Evolutionary conservation across 2,888 invertebrate species (phyloP).

Genomic region (Xylota segnis): DNA sequence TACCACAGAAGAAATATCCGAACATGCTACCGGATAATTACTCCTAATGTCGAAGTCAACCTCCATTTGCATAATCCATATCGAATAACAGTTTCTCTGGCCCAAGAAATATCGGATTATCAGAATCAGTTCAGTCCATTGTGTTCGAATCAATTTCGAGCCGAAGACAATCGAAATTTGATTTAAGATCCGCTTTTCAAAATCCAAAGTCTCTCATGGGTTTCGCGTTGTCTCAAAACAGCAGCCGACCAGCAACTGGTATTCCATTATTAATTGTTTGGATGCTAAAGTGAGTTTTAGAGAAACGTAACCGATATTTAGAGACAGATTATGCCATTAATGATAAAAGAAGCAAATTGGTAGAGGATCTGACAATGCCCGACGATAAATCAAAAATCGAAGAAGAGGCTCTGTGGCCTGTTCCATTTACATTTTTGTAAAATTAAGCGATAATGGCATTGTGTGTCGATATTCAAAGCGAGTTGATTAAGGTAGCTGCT

Average conservation of each 20-base stretch:
- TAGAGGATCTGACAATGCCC: slow-evolving; percentile 51
- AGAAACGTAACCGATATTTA: slow-evolving; percentile 42
- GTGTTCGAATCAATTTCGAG: slow-evolving; percentile 29
- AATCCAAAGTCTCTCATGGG: slow-evolving; percentile 28
- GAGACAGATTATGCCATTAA: slow-evolving; percentile 68
- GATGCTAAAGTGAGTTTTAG: slow-evolving; percentile 40
- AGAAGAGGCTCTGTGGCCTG: slow-evolving; percentile 17
- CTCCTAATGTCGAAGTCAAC: slow-evolving; percentile 61
- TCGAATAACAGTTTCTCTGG: slow-evolving; percentile 60
- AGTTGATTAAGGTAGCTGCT: slow-evolving; percentile 48
- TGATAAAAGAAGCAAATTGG: slow-evolving; percentile 68
- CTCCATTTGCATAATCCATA: slow-evolving; percentile 67
- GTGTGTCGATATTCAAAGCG: slow-evolving; percentile 47
- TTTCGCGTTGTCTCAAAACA: slow-evolving; percentile 20
- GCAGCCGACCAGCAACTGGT: slow-evolving; percentile 55
- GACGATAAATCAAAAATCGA: slow-evolving; percentile 64
- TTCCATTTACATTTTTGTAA: slow-evolving; percentile 49
- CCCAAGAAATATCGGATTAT: slow-evolving; percentile 51
- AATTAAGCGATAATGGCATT: slow-evolving; percentile 57
- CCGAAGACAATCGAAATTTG: slow-evolving; percentile 55
- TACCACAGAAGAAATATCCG: slow-evolving; percentile 26
- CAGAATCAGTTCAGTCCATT: slow-evolving; percentile 53
- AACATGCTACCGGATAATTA: slow-evolving; percentile 73
- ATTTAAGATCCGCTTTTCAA: slow-evolving; percentile 49
- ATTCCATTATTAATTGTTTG: slow-evolving; percentile 66